Evolutionary conservation across 2,113 vertebrate genomes (phyloP).

Genomic region (Leucosticte australis): DNA sequence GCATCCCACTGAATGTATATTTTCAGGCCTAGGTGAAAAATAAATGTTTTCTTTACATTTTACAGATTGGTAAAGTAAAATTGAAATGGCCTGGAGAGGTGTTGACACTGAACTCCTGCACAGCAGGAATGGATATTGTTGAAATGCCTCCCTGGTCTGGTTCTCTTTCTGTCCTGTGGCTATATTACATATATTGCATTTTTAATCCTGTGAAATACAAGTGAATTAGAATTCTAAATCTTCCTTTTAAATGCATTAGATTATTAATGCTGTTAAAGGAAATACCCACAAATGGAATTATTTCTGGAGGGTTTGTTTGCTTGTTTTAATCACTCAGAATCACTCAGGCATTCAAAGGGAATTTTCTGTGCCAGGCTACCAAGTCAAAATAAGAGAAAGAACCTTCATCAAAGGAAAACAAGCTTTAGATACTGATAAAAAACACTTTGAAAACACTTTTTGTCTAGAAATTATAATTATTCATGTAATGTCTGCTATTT

Average conservation of each 20-base stretch:
- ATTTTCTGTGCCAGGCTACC: not conserved
- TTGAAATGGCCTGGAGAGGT: not conserved
- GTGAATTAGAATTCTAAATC: slow-evolving; percentile 34
- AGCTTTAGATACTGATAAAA: not conserved
- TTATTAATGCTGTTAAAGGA: slow-evolving; percentile 60
- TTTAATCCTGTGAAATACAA: slow-evolving; percentile 47
- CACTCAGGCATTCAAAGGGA: not conserved
- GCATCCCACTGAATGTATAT: not conserved
- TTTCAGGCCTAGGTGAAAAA: not conserved
- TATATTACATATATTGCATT: slow-evolving; percentile 24
- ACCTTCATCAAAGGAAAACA: not conserved
- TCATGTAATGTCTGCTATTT: not conserved
- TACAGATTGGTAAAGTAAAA: not conserved
- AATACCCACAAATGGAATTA: slow-evolving; percentile 54
- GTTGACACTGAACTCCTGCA: not conserved
- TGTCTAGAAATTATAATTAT: not conserved
- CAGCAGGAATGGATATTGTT: not conserved
- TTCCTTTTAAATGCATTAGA: slow-evolving; percentile 51
- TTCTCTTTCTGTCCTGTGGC: not conserved
- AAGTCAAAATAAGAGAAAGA: not conserved
- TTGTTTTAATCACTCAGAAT: slow-evolving; percentile 11
- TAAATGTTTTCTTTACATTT: not conserved
- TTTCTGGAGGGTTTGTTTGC: slow-evolving; percentile 35
- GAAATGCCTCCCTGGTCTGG: not conserved
- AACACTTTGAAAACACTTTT: not conserved